Evolutionary conservation across 2,113 vertebrate genomes (phyloP), one percentile per base, ranked within the genome.

Genomic region (Aepyceros melampus): DNA sequence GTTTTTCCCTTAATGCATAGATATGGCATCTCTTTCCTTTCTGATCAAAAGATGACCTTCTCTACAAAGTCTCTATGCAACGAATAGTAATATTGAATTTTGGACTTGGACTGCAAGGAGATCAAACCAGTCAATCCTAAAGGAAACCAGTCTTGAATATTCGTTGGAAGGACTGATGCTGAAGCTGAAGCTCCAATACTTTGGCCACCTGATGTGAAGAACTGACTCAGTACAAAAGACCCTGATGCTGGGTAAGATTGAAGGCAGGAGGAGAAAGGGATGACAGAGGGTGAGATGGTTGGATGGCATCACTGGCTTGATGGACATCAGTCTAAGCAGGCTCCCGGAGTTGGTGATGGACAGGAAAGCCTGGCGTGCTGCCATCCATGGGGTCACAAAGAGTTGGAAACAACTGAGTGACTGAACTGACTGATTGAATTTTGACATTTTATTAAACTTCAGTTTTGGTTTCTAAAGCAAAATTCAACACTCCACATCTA

Each of bases 381-480:
- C 19, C 1, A 0, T 74, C 36, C 21, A 43, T 74, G 2, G n/a
- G 3, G 5, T 74, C 11, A 40, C 5, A 74, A 74, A 74, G 36
- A 74, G 71, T 74, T 25, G 21, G 71, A 43, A 40, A 74, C 71
- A 74, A 40, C 1, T 74, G 36, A 74, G 21, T 25, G 36, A 3
- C n/a, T 43, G 71, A 74, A 40, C 10, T 40, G 71, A 71, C 64
- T 71, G 64, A 40, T n/a, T 74, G 36, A 93, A 53, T 84, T 71
- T 56, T 97, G 86, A 95, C 53, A 40, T 91, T 83, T 96, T 86
- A 43, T 79, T 91, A 93, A 81, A 87, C 23, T 56, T 86, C 91
- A 23, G 11, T 96, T 96, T 96, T 94, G 25, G 33, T 92, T 88
- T 74, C 86, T 71, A 93, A 94, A 89, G 27, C 33, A 83, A 91